phyloP scores from a whole-genome alignment of 2,888 invertebrate genomes.

The Ecliptopera silaceata region DNA sequence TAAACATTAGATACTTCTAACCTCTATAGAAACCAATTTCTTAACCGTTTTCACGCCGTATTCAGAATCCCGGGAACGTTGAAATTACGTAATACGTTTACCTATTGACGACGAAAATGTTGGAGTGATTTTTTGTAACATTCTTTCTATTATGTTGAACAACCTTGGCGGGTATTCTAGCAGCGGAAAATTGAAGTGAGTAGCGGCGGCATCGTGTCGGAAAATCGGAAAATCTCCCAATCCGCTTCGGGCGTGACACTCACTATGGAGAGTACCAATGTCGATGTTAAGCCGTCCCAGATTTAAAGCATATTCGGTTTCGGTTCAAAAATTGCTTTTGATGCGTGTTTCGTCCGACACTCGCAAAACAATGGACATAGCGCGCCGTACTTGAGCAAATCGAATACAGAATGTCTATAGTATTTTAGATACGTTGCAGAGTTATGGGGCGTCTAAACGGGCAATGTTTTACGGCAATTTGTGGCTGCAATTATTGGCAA shows the following conservation, averaged over 20 bases:
- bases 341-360: constrained; percentile 38
- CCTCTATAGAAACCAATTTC: constrained; percentile 36
- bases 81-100: constrained; percentile 36
- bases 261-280: constrained; percentile 49
- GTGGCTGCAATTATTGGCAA: no score
- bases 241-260: constrained; percentile 56
- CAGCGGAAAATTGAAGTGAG: constrained; percentile 51
- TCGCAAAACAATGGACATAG: constrained; percentile 24
- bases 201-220: constrained; percentile 51
- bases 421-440: background rate
- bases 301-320: constrained; percentile 51
- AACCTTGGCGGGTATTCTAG: constrained; percentile 48
- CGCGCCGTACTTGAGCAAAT: constrained; percentile 4
- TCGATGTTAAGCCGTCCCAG: constrained; percentile 54
- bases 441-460: no score
- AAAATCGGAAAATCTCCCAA: constrained; percentile 61
- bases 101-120: constrained; percentile 31
- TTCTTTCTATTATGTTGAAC: constrained; percentile 38
- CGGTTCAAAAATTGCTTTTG: constrained; percentile 45
- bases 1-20: constrained; percentile 27
- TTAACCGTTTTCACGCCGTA: constrained; percentile 28
- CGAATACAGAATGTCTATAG: background rate
- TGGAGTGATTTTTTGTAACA: constrained; percentile 37
- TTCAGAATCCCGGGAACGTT: constrained; percentile 22
- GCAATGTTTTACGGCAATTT: no score